Percentiles rank a stretch among this genome's conserved stretches.
These are phyloP conservation scores for Drosophila cardini DNA, from an alignment of 1,140 invertebrate genomes.

Conservation along the genomic window DNA sequence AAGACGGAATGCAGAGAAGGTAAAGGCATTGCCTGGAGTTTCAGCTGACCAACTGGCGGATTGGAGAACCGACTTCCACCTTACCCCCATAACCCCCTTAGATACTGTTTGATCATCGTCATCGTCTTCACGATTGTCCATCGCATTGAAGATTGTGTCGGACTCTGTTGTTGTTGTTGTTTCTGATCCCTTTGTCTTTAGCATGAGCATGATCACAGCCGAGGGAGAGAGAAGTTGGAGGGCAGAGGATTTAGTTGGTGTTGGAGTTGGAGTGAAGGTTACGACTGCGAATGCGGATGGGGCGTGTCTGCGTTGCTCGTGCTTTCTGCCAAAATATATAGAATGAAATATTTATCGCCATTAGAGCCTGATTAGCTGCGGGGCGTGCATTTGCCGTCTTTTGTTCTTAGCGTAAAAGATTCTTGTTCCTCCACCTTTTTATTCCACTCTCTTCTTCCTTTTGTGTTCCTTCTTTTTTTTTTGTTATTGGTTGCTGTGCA, in stretches of 20 bases:
- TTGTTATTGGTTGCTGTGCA: slow-evolving; percentile 28
- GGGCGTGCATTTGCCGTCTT: slow-evolving; percentile 58
- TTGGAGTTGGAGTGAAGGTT: background rate
- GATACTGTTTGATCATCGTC: slow-evolving; percentile 55
- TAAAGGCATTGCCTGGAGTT: slow-evolving; percentile 43
- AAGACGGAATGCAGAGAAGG: background rate
- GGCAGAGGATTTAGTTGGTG: no score
- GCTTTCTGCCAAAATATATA: slow-evolving; percentile 63
- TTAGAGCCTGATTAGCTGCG: slow-evolving; percentile 81
- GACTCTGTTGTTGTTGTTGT: slow-evolving; percentile 5
- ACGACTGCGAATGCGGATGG: background rate
- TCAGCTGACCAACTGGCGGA: slow-evolving; percentile 26
- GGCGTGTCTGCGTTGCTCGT: slow-evolving; percentile 41
- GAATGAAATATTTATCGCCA: slow-evolving; percentile 81
- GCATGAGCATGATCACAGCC: slow-evolving; percentile 24
- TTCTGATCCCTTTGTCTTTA: slow-evolving; percentile 12
- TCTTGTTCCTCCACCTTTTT: slow-evolving; percentile 11
- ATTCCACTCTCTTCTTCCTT: slow-evolving; percentile 4
- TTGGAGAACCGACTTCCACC: background rate
- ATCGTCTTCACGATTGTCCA: slow-evolving; percentile 48
- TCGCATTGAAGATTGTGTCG: slow-evolving; percentile 64
- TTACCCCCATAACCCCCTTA: background rate
- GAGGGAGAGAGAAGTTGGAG: background rate
- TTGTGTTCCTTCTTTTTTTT: slow-evolving; percentile 20
- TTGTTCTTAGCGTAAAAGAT: slow-evolving; percentile 24